Base-by-base conservation (phyloP, 2,797 vertebrate genomes). In the Anguilla obscura region DNA sequence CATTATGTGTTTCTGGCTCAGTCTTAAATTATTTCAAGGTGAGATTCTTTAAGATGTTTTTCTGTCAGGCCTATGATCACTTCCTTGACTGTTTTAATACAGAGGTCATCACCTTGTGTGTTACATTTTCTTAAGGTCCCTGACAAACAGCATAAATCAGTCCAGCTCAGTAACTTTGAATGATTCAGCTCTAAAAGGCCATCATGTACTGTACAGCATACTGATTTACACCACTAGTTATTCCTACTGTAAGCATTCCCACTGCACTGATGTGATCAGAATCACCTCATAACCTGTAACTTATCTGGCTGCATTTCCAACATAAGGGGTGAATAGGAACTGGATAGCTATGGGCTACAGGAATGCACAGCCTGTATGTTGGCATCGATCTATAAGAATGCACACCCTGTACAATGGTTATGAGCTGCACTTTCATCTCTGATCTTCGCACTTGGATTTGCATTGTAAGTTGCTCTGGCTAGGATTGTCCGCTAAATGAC, bases 171-270 rank as follows among this genome's bases (percentile, higher is more conserved):
- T n/a, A 9, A 58, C 56, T 2, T 36, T 9, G n/a, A 54, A 30
- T 2, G 48, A 8, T 9, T 58, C 3, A 36, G 50, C 71, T 21
- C n/a, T 33, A 33, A 8, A 71, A 36, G 74, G 45, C 54, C 16
- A 27, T 40, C 14, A 36, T n/a, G 48, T 56, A 63, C 16, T 56
- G 8, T 1, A 12, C 74, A 16, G 33, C 58, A 16, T 27, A 33
- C 16, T 87, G 82, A 87, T 87, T 87, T 84, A 87, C 21, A 7
- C 45, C 24, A 52, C 80, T 84, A 24, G 56, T 27, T 27, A 69
- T 69, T 1, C n/a, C 1, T n/a, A n/a, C 63, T 27, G 63, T 27
- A 69, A 27, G 63, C 3, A 27, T n/a, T 69, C n/a, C 63, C 74
- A 21, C 18, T 66, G n/a, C 33, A 80, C 84, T 16, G 74, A 80